These are phyloP conservation scores for Hydrolagus affinis DNA, from an alignment of 2,113 vertebrate genomes.

Conservation along the genomic window DNA sequence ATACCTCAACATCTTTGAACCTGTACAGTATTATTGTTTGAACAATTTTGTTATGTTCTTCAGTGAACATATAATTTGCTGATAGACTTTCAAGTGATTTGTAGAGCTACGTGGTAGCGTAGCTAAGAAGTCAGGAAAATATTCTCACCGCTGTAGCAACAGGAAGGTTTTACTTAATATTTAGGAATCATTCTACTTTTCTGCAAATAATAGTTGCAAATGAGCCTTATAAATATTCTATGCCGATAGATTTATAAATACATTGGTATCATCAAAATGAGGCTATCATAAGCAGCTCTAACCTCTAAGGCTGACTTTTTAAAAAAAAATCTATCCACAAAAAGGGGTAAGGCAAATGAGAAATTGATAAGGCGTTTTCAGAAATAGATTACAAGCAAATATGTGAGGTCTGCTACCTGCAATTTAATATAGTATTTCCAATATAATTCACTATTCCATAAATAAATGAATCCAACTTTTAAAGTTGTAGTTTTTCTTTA, in stretches of 20 bases:
- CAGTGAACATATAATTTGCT: background rate
- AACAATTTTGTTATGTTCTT: background rate
- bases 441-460: no score
- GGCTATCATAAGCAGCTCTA: background rate
- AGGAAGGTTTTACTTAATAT: conserved; percentile 6
- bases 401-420: no score
- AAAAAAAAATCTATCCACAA: background rate
- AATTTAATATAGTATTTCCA: no score
- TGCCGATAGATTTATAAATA: background rate
- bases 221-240: background rate
- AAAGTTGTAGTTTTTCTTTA: no score
- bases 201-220: background rate
- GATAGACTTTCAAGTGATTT: background rate
- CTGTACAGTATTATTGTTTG: background rate
- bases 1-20: background rate
- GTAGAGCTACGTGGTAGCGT: background rate
- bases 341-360: no score
- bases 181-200: background rate
- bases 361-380: no score
- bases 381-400: no score
- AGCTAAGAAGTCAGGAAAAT: background rate
- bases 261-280: no score
- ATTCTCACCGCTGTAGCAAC: background rate
- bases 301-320: background rate
- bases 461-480: no score